These are phyloP conservation scores for Bombus impatiens DNA, from an alignment of 1,140 invertebrate species.

Conservation along the genomic window DNA sequence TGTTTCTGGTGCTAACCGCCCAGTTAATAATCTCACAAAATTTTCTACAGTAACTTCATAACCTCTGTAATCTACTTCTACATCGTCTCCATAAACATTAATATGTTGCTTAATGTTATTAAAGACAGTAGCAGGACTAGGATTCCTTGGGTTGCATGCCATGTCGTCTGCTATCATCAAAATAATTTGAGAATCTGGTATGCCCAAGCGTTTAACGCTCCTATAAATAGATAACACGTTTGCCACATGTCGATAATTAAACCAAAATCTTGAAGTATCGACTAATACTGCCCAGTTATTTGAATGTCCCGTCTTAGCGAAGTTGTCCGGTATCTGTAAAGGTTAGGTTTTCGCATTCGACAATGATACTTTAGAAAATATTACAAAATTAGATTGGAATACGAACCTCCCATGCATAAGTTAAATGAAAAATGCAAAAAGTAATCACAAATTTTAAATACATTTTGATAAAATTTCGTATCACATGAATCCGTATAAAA, in stretches of 20 bases:
- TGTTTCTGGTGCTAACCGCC: slow-evolving; percentile 93
- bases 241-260: slow-evolving; percentile 99
- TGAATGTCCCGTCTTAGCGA: slow-evolving; percentile 87
- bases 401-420: slow-evolving; percentile 44
- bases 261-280: slow-evolving; percentile 99
- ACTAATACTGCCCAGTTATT: slow-evolving; percentile 99
- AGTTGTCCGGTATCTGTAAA: slow-evolving; percentile 78
- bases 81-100: slow-evolving; percentile 99
- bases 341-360: slow-evolving; percentile 19
- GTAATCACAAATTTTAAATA: slow-evolving; percentile 32
- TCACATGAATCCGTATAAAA: slow-evolving; percentile 1
- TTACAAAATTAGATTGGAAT: neutral
- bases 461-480: slow-evolving; percentile 23
- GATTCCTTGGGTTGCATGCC: slow-evolving; percentile 99
- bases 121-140: slow-evolving; percentile 98
- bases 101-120: slow-evolving; percentile 99
- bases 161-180: slow-evolving; percentile 99
- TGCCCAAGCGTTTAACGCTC: slow-evolving; percentile 98
- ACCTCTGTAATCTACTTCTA: slow-evolving; percentile 99
- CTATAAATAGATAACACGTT: slow-evolving; percentile 99
- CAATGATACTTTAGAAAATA: neutral
- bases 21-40: slow-evolving; percentile 97
- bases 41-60: slow-evolving; percentile 99
- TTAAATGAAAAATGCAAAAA: slow-evolving; percentile 6
- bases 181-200: slow-evolving; percentile 98